Conservation (phyloP, 2,797 vertebrate species). For the Sphaeramia orbicularis region DNA sequence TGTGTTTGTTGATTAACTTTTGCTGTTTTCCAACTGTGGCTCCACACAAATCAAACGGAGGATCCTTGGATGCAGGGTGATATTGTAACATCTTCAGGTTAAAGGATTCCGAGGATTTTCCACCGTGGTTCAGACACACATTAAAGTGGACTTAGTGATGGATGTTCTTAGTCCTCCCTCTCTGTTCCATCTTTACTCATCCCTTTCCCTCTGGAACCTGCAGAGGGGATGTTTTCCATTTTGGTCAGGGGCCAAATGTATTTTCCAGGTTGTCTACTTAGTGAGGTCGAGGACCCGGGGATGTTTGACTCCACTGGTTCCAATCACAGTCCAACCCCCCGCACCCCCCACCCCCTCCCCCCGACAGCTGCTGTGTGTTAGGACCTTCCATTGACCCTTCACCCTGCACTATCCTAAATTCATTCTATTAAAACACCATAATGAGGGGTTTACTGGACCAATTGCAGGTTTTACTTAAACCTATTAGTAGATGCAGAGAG, state of each 20-base stretch:
- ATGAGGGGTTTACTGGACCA: conserved; percentile 93
- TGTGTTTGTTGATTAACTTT: no score
- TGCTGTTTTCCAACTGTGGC: no score
- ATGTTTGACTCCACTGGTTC: conserved; percentile 81
- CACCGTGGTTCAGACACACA: conserved; percentile 37
- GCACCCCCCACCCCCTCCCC: no score
- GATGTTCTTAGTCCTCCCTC: conserved; percentile 20
- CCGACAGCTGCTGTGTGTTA: conserved; percentile 88
- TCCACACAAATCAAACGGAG: not conserved
- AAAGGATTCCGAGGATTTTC: conserved; percentile 19
- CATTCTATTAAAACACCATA: conserved; percentile 93
- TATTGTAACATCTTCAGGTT: conserved; percentile 21
- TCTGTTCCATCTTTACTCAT: conserved; percentile 40
- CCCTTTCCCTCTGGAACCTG: conserved; percentile 42
- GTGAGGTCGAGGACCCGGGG: conserved; percentile 75
- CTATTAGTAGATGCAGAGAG: conserved; percentile 84
- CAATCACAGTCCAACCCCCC: conserved; percentile 83
- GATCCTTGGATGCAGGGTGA: no score
- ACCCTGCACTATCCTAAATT: conserved; percentile 87
- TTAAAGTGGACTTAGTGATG: conserved; percentile 44
- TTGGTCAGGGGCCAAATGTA: conserved; percentile 79
- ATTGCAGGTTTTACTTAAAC: conserved; percentile 92
- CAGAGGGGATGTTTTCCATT: conserved; percentile 73
- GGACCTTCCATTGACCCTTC: conserved; percentile 87
- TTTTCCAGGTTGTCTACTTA: conserved; percentile 87